Evolutionary conservation across 2,113 vertebrate genomes (phyloP).

Genomic region (Pelodiscus sinensis): DNA sequence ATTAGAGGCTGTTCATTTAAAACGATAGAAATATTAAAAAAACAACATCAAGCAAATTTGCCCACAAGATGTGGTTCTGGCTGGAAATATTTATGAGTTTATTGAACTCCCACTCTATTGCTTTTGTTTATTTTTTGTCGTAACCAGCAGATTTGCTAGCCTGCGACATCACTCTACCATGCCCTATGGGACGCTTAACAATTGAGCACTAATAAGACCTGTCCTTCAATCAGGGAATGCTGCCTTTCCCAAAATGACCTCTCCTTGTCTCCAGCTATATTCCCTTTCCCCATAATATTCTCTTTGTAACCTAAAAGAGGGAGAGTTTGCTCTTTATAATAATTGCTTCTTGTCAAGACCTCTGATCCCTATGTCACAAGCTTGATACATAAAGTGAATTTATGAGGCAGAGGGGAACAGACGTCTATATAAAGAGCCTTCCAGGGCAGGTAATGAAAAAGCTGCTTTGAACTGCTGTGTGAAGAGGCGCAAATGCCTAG

Average conservation of each 20-base stretch:
- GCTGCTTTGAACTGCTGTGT: slow-evolving; percentile 60
- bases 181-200: not conserved
- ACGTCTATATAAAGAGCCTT: slow-evolving; percentile 52
- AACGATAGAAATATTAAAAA: slow-evolving; percentile 73
- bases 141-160: not conserved
- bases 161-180: not conserved
- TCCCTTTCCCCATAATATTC: not conserved
- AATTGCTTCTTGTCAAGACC: slow-evolving; percentile 57
- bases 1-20: slow-evolving; percentile 78
- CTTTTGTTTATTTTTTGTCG: not conserved
- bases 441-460: slow-evolving; percentile 74
- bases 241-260: not conserved
- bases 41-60: slow-evolving; percentile 43
- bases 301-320: slow-evolving; percentile 39
- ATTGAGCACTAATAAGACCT: not conserved
- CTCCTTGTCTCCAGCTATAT: not conserved
- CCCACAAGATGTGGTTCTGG: slow-evolving; percentile 35
- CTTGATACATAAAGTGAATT: slow-evolving; percentile 70
- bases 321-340: slow-evolving; percentile 41
- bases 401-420: slow-evolving; percentile 62
- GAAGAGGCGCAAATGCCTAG: slow-evolving; percentile 49
- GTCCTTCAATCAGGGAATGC: not conserved
- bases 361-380: slow-evolving; percentile 37
- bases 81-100: slow-evolving; percentile 69
- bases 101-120: slow-evolving; percentile 30